Percentiles rank a stretch among this genome's conserved stretches.
Conservation (phyloP, 1,140 invertebrate genomes). For the Reticulitermes speratus region DNA sequence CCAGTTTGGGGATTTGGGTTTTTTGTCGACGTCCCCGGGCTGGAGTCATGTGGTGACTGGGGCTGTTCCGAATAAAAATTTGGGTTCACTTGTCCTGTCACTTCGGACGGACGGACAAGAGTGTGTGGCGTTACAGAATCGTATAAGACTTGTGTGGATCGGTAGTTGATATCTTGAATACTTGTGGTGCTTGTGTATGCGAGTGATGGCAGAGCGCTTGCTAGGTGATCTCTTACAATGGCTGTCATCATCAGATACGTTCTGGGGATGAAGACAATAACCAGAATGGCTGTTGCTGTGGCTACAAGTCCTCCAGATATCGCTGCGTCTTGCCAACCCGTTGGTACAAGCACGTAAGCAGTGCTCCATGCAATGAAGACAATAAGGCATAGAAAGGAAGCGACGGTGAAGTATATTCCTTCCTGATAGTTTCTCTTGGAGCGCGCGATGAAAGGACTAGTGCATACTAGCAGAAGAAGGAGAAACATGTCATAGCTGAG, state of each 20-base stretch:
- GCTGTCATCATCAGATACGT: slow-evolving; percentile 59
- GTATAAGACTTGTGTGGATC: slow-evolving; percentile 28
- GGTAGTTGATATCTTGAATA: slow-evolving; percentile 27
- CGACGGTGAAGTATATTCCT: slow-evolving; percentile 53
- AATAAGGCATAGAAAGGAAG: slow-evolving; percentile 47
- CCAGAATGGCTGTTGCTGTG: slow-evolving; percentile 54
- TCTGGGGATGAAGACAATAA: slow-evolving; percentile 59
- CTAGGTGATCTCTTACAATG: slow-evolving; percentile 53
- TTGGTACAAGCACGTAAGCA: slow-evolving; percentile 48
- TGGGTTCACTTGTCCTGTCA: slow-evolving; percentile 15
- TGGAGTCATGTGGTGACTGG: neutral
- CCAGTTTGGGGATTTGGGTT: neutral
- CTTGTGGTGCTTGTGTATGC: slow-evolving; percentile 26
- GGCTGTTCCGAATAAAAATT: slow-evolving; percentile 30
- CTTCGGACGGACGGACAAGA: neutral
- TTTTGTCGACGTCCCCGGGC: neutral
- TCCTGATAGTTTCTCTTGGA: slow-evolving; percentile 64
- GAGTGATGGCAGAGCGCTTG: slow-evolving; percentile 50
- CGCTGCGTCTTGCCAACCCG: slow-evolving; percentile 55
- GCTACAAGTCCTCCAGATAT: slow-evolving; percentile 57
- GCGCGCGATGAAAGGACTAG: slow-evolving; percentile 55
- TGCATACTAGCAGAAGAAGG: slow-evolving; percentile 51
- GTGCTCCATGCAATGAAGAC: slow-evolving; percentile 57
- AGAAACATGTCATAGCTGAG: slow-evolving; percentile 57
- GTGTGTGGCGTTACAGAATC: slow-evolving; percentile 22